Percentiles rank a stretch among this genome's conserved stretches.
Evolutionary conservation across 2,888 invertebrate genomes (phyloP).

Genomic region (Meiosimyza platycephala): DNA sequence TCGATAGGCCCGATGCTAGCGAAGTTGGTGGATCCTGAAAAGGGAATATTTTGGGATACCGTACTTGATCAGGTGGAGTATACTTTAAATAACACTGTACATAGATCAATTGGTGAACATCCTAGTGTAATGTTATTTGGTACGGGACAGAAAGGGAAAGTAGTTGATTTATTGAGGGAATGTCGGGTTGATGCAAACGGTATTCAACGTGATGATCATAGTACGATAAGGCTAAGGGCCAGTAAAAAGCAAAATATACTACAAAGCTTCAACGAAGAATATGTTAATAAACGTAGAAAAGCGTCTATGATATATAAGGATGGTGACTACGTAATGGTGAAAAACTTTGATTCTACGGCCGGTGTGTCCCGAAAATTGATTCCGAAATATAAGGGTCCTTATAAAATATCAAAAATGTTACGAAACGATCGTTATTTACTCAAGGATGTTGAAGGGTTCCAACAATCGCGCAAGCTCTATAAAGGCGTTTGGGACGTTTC

Average conservation of each 20-base stretch:
- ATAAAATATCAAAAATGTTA: constrained; percentile 28
- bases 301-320: constrained; percentile 10
- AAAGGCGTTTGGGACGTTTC: constrained; percentile 35
- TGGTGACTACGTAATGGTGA: constrained; percentile 35
- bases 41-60: constrained; percentile 34
- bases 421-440: too few species aligned
- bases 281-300: constrained; percentile 29
- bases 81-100: constrained; percentile 9
- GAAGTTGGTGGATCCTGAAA: constrained; percentile 35
- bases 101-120: constrained; percentile 35
- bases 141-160: constrained; percentile 33
- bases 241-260: neutral
- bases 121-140: constrained; percentile 44
- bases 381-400: constrained; percentile 33
- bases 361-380: constrained; percentile 36
- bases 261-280: constrained; percentile 34
- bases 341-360: neutral
- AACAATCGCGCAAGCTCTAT: constrained; percentile 29
- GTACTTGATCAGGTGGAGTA: neutral
- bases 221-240: neutral
- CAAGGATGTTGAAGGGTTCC: too few species aligned
- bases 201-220: neutral
- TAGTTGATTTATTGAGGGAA: constrained; percentile 38
- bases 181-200: constrained; percentile 23
- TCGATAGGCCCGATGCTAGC: constrained; percentile 44